phyloP scores from a whole-genome alignment of 2,888 invertebrate species.

The Tiliacea citrago region DNA sequence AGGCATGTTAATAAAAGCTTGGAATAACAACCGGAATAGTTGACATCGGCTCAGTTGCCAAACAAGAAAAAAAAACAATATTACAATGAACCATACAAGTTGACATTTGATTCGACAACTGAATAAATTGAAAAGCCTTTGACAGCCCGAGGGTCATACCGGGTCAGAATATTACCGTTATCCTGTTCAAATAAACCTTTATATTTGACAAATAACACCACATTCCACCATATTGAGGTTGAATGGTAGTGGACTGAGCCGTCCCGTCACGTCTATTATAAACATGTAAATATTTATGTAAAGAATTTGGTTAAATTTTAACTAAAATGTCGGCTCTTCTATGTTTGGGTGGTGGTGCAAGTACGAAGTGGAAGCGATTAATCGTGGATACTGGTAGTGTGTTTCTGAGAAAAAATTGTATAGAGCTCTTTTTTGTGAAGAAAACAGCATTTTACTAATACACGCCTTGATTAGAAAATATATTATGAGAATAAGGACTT shows the following conservation, averaged over 20 bases:
- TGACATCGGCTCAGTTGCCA: too few species aligned
- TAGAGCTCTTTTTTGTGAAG: neutral
- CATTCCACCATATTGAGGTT: constrained; percentile 27
- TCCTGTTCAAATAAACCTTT: constrained; percentile 53
- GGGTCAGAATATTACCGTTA: constrained; percentile 41
- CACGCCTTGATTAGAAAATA: neutral
- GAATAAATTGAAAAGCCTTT: constrained; percentile 32
- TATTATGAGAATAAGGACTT: neutral
- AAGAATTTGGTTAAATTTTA: constrained; percentile 80
- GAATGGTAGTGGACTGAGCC: constrained; percentile 20
- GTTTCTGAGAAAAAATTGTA: neutral
- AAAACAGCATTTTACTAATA: neutral
- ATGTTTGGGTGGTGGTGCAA: constrained; percentile 43
- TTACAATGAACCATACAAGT: neutral
- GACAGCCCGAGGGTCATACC: constrained; percentile 12
- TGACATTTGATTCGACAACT: constrained; percentile 31
- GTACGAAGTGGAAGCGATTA: constrained; percentile 24
- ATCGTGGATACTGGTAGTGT: too few species aligned
- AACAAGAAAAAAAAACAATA: neutral
- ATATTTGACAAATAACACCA: constrained; percentile 54
- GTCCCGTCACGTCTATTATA: constrained; percentile 70
- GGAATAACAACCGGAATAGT: neutral
- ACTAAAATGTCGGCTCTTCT: constrained; percentile 70
- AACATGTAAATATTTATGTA: constrained; percentile 84
- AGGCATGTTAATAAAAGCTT: too few species aligned